A percentile compares a stretch with the other conserved stretches of the same genome.
Evolutionary conservation across 2,888 invertebrate genomes (phyloP).

Genomic region (Allygus modestus): DNA sequence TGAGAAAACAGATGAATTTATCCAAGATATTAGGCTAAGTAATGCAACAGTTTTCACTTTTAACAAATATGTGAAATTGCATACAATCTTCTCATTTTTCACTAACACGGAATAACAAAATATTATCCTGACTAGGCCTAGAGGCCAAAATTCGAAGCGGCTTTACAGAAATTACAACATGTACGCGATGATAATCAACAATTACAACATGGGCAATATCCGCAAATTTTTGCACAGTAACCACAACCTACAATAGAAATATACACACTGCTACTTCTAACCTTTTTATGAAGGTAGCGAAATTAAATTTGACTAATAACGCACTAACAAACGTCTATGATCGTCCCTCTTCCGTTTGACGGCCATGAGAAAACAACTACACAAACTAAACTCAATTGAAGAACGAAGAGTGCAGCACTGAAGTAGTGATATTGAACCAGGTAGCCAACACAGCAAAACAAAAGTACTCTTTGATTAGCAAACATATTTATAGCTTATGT

Average conservation of each 20-base stretch:
- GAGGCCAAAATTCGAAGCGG: background rate
- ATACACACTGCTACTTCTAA: background rate
- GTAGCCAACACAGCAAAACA: background rate
- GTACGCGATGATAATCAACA: background rate
- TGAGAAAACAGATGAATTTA: background rate
- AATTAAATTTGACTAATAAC: slow-evolving; percentile 27
- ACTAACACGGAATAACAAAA: background rate
- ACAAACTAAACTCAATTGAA: background rate
- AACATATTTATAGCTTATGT: background rate
- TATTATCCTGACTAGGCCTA: background rate
- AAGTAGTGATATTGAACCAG: background rate
- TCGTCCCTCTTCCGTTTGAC: background rate
- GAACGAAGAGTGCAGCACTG: slow-evolving; percentile 36
- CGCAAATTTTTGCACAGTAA: background rate
- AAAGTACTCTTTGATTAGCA: background rate
- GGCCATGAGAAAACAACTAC: slow-evolving; percentile 27
- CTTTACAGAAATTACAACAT: background rate
- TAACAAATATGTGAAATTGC: background rate
- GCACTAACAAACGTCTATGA: background rate
- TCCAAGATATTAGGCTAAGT: background rate
- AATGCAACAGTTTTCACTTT: background rate
- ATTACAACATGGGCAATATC: background rate
- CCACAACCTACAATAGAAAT: background rate
- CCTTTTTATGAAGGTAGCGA: background rate
- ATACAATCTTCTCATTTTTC: background rate